phyloP scores from a whole-genome alignment of 2,888 invertebrate species.

The Gerris lacustris region DNA sequence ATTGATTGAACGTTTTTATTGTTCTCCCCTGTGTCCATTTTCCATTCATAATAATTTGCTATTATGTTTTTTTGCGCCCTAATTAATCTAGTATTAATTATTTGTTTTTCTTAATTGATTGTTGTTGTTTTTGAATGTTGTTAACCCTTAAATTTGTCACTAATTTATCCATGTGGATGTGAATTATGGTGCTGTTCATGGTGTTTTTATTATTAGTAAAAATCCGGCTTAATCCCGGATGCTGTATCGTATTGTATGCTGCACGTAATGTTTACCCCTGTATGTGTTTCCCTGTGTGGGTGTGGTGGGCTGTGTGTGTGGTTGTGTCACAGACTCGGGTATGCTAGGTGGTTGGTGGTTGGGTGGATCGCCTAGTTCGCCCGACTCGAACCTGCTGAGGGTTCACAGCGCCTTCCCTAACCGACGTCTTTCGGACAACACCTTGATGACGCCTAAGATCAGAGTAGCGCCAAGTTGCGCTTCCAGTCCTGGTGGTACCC shows the following conservation, averaged over 20 bases:
- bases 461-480: constrained; percentile 79
- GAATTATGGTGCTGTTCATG: too few relatives aligned
- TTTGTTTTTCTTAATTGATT: too few relatives aligned
- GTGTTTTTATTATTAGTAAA: neutral
- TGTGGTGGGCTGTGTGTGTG: constrained; percentile 6
- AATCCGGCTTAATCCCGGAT: constrained; percentile 1
- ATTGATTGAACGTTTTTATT: too few relatives aligned
- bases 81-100: too few relatives aligned
- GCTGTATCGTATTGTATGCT: neutral
- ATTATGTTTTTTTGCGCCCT: too few relatives aligned
- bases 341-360: constrained; percentile 70
- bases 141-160: too few relatives aligned
- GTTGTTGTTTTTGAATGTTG: too few relatives aligned
- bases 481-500: constrained; percentile 57
- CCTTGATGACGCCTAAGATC: constrained; percentile 77
- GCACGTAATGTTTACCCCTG: neutral
- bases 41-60: too few relatives aligned
- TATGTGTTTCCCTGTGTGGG: constrained; percentile 10
- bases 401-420: constrained; percentile 72
- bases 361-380: constrained; percentile 70
- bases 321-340: constrained; percentile 41
- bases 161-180: too few relatives aligned
- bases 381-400: constrained; percentile 72
- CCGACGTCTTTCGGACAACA: constrained; percentile 81
- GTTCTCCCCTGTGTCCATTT: too few relatives aligned